Evolutionary conservation across 1,140 invertebrate genomes (phyloP), one percentile per base, ranked within the genome.

Genomic region (Drosophila littoralis): DNA sequence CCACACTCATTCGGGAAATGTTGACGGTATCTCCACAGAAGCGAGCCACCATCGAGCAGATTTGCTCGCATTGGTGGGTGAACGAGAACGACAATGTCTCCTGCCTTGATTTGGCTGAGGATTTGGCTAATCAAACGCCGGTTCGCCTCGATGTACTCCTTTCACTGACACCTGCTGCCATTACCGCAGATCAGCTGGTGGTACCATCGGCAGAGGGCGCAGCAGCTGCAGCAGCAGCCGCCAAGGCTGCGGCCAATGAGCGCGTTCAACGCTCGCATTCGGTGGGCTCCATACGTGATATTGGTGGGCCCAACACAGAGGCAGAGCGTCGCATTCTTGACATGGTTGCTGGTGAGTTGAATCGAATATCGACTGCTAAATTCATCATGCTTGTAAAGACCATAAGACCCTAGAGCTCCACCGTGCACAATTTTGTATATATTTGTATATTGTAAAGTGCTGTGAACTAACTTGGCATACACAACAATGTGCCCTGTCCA

Each of bases 1-100:
- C 98, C 10, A 96, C 97, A 38, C 94, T 99, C 15, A 99, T 99
- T 63, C 95, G 96, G 46, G 96, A 97, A 60, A 97, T 99, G 96
- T 93, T 99, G 59, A 98, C 97, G 0, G 98, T 99, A 0, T 97
- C 97, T 90, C 97, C 98, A 0, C 93, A 95, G 13, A 95, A 97
- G 85, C 94, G 99, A 79, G 97, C 98, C 6, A 97, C 97, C 75
- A 98, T 99, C 73, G 96, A 97, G 75, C 97, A 97, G 91, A 98
- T 99, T 43, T 98, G 98, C 90, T 95, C 95, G 22, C 97, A 99
- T 93, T 97, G 97, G 97, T 97, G 96, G 96, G 95, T 99, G 45
- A 99, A 99, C 93, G 94, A 97, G 76, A 97, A 96, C 8, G 97
- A 97, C 82, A 95, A 96, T 55, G 94, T 95, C 48, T 96, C 95